phyloP scores from a whole-genome alignment of 2,888 invertebrate species.

The Prenolepis imparis region DNA sequence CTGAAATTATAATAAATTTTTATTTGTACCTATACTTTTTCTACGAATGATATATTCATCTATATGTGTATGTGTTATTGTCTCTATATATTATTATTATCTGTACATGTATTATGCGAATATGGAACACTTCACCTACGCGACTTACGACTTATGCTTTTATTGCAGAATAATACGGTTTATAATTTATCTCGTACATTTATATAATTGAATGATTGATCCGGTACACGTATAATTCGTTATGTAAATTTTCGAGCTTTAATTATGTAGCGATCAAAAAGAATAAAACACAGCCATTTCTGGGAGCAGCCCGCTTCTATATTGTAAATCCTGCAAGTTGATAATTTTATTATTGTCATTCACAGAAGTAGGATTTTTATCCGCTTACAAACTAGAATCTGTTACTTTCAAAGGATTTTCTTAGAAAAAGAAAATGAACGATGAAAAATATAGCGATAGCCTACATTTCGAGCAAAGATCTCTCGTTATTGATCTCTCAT shows the following conservation, averaged over 20 bases:
- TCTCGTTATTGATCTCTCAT: conserved; percentile 49
- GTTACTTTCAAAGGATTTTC: conserved; percentile 61
- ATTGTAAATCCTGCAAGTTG: conserved; percentile 64
- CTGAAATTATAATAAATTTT: conserved; percentile 33
- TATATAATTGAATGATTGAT: conserved; percentile 70
- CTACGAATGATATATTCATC: conserved; percentile 38
- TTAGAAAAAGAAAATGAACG: conserved; percentile 45
- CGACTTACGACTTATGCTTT: conserved; percentile 46
- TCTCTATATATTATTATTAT: conserved; percentile 42
- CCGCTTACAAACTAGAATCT: conserved; percentile 76
- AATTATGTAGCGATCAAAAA: background rate
- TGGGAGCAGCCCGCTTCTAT: conserved; percentile 71
- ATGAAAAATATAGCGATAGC: conserved; percentile 46
- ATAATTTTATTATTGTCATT: conserved; percentile 81
- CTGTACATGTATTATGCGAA: conserved; percentile 47
- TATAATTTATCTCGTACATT: conserved; percentile 62
- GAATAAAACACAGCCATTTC: conserved; percentile 38
- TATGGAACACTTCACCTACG: conserved; percentile 49
- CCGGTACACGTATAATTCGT: conserved; percentile 51
- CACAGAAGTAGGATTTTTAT: conserved; percentile 82
- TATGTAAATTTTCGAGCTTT: conserved; percentile 30
- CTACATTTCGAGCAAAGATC: conserved; percentile 42
- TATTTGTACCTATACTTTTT: conserved; percentile 36
- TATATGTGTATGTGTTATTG: conserved; percentile 28
- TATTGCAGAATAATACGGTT: conserved; percentile 49